Evolutionary conservation across 2,113 vertebrate genomes (phyloP), one percentile per base, ranked within the genome.

Genomic region (Cyprinodon brontotheroides): DNA sequence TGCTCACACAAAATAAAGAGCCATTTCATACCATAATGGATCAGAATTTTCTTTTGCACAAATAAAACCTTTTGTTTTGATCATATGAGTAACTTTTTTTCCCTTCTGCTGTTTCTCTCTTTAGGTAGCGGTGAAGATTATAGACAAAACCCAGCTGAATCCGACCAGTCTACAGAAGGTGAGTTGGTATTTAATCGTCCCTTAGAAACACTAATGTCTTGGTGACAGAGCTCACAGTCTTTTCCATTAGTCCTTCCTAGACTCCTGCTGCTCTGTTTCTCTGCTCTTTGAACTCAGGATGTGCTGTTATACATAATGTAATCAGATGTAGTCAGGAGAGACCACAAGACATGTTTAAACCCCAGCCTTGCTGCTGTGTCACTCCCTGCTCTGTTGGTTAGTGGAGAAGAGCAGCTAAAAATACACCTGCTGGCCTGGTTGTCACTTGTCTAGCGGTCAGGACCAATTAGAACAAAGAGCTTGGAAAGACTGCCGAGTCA

Each of bases 161-260:
- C 97, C 97, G 79, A 98, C 97, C 75, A 99, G 97, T 93, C 95
- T 99, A 89, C 97, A 99, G 93, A 99, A 98, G 97, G 97, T 99
- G 95, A 94, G 89, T 86, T 22, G 15, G 48, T 65, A 45, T 77
- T 92, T 74, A 75, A 65, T 59, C 48, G 63, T 72, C 84, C 62
- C 86, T 62, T 82, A 84, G 80, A 64, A 73, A 74, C 76, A 45
- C 74, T 88, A 60, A 81, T 53, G 60, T 75, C 77, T 79, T 67
- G 47, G 69, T 83, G 70, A 61, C 20, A 47, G 59, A 15, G 43
- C 12, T 80, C 40, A 61, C 61, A n/a, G 64, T 63, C 72, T 81
- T 80, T 79, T 62, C 71, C 53, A 64, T 86, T 77, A 77, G 73
- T 86, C 77, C 78, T 68, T 83, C 59, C 65, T 20, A 22, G 65